These are phyloP conservation scores for Thelaira solivaga DNA, from an alignment of 2,888 invertebrate species.

Conservation along the genomic window DNA sequence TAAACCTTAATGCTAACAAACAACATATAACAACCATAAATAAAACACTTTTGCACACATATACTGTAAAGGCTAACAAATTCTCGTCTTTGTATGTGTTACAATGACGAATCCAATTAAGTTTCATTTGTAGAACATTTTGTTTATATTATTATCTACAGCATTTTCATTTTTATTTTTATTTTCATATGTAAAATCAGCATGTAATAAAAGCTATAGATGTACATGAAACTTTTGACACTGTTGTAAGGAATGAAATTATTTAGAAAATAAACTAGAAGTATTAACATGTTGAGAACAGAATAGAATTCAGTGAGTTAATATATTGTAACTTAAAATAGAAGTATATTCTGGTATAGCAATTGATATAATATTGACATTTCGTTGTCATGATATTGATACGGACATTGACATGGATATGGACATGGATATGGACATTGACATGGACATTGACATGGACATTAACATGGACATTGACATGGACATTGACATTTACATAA, in stretches of 20 bases:
- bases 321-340: too few relatives aligned
- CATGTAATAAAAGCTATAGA: not conserved
- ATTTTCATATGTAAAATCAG: slow-evolving; percentile 7
- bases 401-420: too few relatives aligned
- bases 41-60: not conserved
- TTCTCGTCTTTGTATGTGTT: slow-evolving; percentile 8
- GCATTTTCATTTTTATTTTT: slow-evolving; percentile 14
- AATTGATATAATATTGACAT: too few relatives aligned
- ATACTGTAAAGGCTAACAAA: not conserved
- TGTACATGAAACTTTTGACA: not conserved
- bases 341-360: too few relatives aligned
- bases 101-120: slow-evolving; percentile 57
- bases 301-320: too few relatives aligned
- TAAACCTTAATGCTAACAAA: not conserved
- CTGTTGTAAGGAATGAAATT: not conserved
- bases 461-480: too few relatives aligned
- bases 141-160: slow-evolving; percentile 62
- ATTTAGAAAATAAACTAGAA: not conserved
- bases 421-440: too few relatives aligned
- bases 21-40: slow-evolving; percentile 38
- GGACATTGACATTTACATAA: too few relatives aligned
- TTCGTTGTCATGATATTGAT: too few relatives aligned
- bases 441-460: too few relatives aligned
- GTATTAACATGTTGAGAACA: too few relatives aligned
- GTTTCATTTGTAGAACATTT: slow-evolving; percentile 64